These are phyloP conservation scores for Scaptomyza tumidula DNA, from an alignment of 2,888 invertebrate genomes.

Conservation along the genomic window DNA sequence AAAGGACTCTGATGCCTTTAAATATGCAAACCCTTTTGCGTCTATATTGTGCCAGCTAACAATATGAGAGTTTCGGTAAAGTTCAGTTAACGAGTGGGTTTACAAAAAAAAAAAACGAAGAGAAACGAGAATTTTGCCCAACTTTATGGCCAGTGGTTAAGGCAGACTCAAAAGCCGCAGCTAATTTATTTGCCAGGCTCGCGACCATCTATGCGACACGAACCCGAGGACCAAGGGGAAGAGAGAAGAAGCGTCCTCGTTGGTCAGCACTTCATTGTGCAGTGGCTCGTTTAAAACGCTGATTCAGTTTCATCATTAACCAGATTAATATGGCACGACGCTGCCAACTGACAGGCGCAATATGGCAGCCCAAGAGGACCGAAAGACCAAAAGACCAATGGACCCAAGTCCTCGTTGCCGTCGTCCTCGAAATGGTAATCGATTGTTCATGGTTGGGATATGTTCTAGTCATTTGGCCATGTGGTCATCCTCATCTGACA, in stretches of 20 bases:
- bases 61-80: slow-evolving; percentile 60
- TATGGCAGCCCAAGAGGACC: slow-evolving; percentile 47
- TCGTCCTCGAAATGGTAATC: slow-evolving; percentile 60
- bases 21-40: slow-evolving; percentile 39
- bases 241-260: slow-evolving; percentile 17
- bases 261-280: slow-evolving; percentile 69
- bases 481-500: slow-evolving; percentile 57
- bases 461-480: slow-evolving; percentile 73
- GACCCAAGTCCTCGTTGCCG: slow-evolving; percentile 37
- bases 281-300: slow-evolving; percentile 83
- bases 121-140: slow-evolving; percentile 26
- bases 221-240: slow-evolving; percentile 14
- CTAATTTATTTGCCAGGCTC: slow-evolving; percentile 76
- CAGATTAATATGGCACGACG: slow-evolving; percentile 84
- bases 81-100: slow-evolving; percentile 33
- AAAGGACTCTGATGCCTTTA: slow-evolving; percentile 33
- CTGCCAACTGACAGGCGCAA: slow-evolving; percentile 81
- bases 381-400: slow-evolving; percentile 5
- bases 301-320: slow-evolving; percentile 85
- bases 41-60: slow-evolving; percentile 24
- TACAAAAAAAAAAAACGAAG: slow-evolving; percentile 1
- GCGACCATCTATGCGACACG: slow-evolving; percentile 69
- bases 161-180: slow-evolving; percentile 68
- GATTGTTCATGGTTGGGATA: slow-evolving; percentile 47
- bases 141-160: slow-evolving; percentile 66